These are phyloP conservation scores for Parasteatoda lunata DNA, from an alignment of 2,888 invertebrate species.

Conservation along the genomic window DNA sequence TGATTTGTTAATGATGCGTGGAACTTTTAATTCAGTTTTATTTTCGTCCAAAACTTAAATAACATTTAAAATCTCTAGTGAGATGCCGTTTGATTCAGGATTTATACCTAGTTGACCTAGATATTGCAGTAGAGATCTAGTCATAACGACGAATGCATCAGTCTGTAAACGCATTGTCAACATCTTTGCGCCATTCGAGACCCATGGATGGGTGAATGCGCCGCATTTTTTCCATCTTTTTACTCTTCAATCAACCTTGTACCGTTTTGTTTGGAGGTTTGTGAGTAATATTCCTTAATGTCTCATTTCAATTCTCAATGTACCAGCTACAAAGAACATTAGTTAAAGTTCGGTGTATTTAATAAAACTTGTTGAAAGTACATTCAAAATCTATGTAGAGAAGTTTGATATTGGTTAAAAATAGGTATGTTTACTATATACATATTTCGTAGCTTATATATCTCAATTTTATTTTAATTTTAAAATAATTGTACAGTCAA, in stretches of 20 bases:
- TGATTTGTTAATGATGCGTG: conserved; percentile 16
- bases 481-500: no score
- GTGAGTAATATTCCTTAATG: conserved; percentile 26
- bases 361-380: no score
- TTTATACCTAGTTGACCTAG: conserved; percentile 44
- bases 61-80: not conserved
- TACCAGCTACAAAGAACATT: not conserved
- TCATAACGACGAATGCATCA: conserved; percentile 23
- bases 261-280: conserved; percentile 16
- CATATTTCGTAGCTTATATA: no score
- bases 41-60: not conserved
- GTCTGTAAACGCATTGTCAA: conserved; percentile 42
- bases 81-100: conserved; percentile 9
- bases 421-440: no score
- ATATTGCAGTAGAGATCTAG: conserved; percentile 25
- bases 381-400: no score
- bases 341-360: no score
- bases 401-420: no score
- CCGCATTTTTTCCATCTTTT: not conserved
- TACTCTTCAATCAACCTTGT: conserved; percentile 18
- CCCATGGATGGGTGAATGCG: conserved; percentile 13
- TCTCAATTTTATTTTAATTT: no score
- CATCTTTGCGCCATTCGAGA: conserved; percentile 15
- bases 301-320: not conserved
- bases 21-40: conserved; percentile 1